Percentiles rank a stretch among this genome's conserved stretches.
Evolutionary conservation across 2,888 invertebrate species (phyloP).

Genomic region (Cylindroiulus punctatus): DNA sequence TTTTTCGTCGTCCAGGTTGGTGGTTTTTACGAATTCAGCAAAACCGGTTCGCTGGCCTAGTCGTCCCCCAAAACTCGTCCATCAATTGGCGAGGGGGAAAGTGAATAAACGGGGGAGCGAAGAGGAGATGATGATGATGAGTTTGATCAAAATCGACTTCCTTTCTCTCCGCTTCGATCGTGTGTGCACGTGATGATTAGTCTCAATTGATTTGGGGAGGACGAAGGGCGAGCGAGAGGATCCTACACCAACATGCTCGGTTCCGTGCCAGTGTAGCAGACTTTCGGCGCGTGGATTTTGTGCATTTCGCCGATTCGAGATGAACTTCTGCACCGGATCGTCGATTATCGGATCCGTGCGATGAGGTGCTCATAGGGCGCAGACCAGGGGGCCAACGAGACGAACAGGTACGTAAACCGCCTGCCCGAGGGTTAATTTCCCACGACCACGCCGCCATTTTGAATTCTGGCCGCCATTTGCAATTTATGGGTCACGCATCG

Average conservation of each 20-base stretch:
- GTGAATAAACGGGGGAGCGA: neutral
- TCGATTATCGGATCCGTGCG: neutral
- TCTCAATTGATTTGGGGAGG: neutral
- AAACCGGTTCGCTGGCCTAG: neutral
- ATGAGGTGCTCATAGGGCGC: neutral
- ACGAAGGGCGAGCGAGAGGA: neutral
- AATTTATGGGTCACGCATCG: too few species aligned
- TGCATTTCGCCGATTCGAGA: neutral
- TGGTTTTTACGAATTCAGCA: neutral
- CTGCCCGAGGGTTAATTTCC: neutral
- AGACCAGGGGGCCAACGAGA: neutral
- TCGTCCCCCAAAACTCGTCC: neutral
- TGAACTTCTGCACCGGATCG: neutral
- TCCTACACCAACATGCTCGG: neutral
- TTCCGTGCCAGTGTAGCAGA: neutral
- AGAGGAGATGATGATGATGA: neutral
- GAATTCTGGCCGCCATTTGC: too few species aligned
- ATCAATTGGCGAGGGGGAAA: neutral
- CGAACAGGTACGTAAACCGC: neutral
- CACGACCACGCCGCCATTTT: too few species aligned
- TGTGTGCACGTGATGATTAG: neutral
- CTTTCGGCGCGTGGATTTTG: neutral
- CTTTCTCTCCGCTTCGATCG: neutral
- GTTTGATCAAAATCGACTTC: constrained; percentile 1
- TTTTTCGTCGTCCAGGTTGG: neutral